Evolutionary conservation across 2,888 invertebrate genomes (phyloP), one percentile per base, ranked within the genome.

Genomic region (Lepidocyrtinus sp.): DNA sequence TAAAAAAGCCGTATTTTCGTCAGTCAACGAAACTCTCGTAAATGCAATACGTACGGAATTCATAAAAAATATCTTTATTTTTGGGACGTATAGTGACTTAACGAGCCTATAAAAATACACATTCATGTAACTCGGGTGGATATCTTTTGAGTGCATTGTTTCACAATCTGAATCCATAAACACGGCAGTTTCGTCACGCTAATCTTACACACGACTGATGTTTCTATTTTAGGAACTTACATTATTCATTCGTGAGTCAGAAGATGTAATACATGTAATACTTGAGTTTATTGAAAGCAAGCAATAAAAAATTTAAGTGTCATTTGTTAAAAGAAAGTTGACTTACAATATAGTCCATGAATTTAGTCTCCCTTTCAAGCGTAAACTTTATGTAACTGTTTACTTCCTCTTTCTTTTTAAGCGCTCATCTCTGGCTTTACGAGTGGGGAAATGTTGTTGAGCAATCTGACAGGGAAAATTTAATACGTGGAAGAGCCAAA

Each of bases 381-480:
- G 46, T 21, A 62, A 27, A 24, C 19, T 68, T 68, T 75, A n/a
- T n/a, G n/a, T n/a, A 45, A 68, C 75, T 46, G 68, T 69, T 75
- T 75, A 75, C 69, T 75, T 69, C 62, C 61, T 61, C 68, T 62
- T 75, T 62, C 46, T 61, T 75, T 75, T 72, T 72, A n/a, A n/a
- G n/a, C n/a, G n/a, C n/a, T n/a, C n/a, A n/a, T n/a, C 26, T 25
- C 61, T 59, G 24, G 22, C 62, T 61, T 71, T 36, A 62, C 27
- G 61, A 62, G 24, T 62, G 63, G 45, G 27, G 45, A 22, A 27
- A 71, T 26, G 50, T 17, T 71, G 36, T 36, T 36, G 36, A 36
- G 36, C 12, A 7, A n/a, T 12, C 36, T 12, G 36, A 36, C 36
- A 12, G 36, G 36, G 12, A 36, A 12, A 36, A 36, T 36, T 36